Percentiles rank a stretch among this genome's conserved stretches.
Conservation (phyloP, 2,888 invertebrate genomes). For the Lochmaea capreae region DNA sequence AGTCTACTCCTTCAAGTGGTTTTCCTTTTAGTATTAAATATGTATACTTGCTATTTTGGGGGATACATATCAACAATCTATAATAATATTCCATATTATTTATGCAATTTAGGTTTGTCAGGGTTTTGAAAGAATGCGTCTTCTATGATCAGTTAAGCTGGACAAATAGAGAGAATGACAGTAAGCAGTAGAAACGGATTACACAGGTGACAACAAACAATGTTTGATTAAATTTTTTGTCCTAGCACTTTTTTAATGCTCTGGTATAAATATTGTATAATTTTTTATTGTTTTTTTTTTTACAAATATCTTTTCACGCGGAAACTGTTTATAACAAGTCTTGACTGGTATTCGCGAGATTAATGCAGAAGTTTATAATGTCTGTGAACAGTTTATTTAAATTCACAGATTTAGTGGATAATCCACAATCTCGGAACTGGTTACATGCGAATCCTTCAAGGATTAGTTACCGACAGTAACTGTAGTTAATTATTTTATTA, state of each 20-base stretch:
- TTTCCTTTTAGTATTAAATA: slow-evolving; percentile 40
- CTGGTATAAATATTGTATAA: too few relatives aligned
- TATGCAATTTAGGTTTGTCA: slow-evolving; percentile 25
- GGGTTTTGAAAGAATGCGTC: not conserved
- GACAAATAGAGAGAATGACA: too few relatives aligned
- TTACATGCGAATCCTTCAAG: too few relatives aligned
- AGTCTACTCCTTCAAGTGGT: slow-evolving; percentile 17
- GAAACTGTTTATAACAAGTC: not conserved
- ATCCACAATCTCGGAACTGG: too few relatives aligned
- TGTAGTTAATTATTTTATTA: too few relatives aligned
- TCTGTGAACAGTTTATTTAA: not conserved
- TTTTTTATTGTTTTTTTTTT: too few relatives aligned
- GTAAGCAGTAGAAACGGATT: not conserved
- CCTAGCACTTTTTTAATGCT: too few relatives aligned
- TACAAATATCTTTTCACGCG: too few relatives aligned
- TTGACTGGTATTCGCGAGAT: not conserved
- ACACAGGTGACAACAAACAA: too few relatives aligned
- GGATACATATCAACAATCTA: slow-evolving; percentile 40
- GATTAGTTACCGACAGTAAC: too few relatives aligned
- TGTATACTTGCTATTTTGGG: slow-evolving; percentile 41
- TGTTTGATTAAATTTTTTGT: too few relatives aligned
- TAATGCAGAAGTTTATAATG: not conserved
- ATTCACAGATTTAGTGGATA: too few relatives aligned
- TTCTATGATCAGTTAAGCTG: not conserved
- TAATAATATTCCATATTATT: slow-evolving; percentile 42